A percentile compares a stretch with the other conserved stretches of the same genome.
Conservation (phyloP, 2,888 invertebrate species). For the Teleogryllus oceanicus region DNA sequence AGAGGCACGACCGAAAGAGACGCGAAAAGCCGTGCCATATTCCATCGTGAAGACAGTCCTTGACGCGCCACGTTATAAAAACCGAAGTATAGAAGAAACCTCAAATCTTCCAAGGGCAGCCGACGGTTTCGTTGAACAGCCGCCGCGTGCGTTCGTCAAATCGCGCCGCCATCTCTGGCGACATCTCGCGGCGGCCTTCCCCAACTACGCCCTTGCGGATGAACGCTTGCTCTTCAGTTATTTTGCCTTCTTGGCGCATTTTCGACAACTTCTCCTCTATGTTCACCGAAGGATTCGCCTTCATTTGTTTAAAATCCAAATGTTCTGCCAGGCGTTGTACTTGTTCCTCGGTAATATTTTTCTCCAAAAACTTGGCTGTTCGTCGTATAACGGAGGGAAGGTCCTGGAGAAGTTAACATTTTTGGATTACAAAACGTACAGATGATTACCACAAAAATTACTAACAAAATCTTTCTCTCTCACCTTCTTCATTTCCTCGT, state of each 20-base stretch:
- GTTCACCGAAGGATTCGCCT: conserved; percentile 49
- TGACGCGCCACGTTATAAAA: too few species aligned
- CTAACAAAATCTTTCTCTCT: not conserved
- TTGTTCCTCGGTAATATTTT: conserved; percentile 44
- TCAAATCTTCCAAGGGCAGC: not conserved
- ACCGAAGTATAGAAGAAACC: not conserved
- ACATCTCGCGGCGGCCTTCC: not conserved
- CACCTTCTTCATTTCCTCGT: conserved; percentile 45
- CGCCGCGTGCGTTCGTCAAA: not conserved
- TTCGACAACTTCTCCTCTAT: not conserved
- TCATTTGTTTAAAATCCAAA: conserved; percentile 53
- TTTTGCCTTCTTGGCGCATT: not conserved
- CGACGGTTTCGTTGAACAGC: not conserved
- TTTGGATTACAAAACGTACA: too few species aligned
- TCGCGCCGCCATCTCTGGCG: not conserved
- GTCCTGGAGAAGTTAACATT: conserved; percentile 44
- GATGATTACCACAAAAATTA: too few species aligned
- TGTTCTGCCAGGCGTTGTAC: conserved; percentile 47
- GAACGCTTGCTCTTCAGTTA: not conserved
- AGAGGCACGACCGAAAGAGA: too few species aligned
- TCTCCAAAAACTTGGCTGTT: conserved; percentile 49
- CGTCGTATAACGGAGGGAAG: conserved; percentile 46
- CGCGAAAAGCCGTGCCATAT: too few species aligned
- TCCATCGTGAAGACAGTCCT: too few species aligned
- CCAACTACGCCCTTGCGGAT: not conserved